Evolutionary conservation across 2,797 vertebrate species (phyloP).

Genomic region (Smutsia gigantea): DNA sequence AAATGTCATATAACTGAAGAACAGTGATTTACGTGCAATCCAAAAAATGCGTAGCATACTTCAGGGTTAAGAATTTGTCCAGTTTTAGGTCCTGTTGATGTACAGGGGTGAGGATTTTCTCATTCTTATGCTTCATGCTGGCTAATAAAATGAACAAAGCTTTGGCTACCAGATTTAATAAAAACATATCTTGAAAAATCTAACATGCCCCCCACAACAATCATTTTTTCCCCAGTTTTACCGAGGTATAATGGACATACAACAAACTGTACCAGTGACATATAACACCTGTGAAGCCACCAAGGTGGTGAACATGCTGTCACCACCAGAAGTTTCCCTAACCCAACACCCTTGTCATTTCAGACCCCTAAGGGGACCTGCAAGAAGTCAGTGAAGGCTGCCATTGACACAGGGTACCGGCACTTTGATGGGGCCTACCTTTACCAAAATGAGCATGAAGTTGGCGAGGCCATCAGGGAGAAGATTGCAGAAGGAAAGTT

Average conservation of each 20-base stretch:
- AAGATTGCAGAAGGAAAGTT: conserved; percentile 95
- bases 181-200: not conserved
- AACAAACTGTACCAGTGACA: not conserved
- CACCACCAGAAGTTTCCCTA: not conserved
- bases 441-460: conserved; percentile 94
- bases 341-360: not conserved
- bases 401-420: conserved; percentile 93
- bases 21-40: not conserved
- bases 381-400: conserved; percentile 89
- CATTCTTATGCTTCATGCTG: not conserved
- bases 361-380: conserved; percentile 90
- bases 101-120: not conserved
- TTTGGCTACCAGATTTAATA: not conserved
- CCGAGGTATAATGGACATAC: not conserved
- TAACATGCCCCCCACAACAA: not conserved
- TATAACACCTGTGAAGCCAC: not conserved
- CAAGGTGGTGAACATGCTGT: not conserved
- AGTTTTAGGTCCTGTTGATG: not conserved
- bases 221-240: not conserved
- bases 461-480: conserved; percentile 93
- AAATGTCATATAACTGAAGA: not conserved
- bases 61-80: not conserved
- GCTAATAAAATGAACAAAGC: not conserved
- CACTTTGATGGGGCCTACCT: conserved; percentile 94
- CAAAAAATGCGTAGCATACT: not conserved